phyloP scores from a whole-genome alignment of 53 echinoderm and acorn worm species.

The Temnopleurus reevesii region DNA sequence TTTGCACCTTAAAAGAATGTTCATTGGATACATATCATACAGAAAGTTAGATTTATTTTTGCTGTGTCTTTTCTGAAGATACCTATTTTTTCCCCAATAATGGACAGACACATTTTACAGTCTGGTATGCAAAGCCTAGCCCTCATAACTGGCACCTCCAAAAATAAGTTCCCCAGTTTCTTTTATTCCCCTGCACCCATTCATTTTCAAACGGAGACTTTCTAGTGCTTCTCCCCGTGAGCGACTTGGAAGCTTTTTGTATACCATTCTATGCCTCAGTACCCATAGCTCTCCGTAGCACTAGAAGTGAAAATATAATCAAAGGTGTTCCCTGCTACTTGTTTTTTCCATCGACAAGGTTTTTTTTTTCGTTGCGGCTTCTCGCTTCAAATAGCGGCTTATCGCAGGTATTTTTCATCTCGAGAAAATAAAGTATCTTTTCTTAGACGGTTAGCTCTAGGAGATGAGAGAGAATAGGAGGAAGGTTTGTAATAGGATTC shows the following conservation, averaged over 20 bases:
- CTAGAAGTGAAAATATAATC: conserved; percentile 34
- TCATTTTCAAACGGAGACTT: not conserved
- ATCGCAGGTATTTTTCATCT: not conserved
- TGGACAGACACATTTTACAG: too few relatives aligned
- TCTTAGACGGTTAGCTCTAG: not conserved
- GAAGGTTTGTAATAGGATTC: conserved; percentile 18
- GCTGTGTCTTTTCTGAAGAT: too few relatives aligned
- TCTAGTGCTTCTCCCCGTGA: conserved; percentile 1
- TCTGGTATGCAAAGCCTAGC: not conserved
- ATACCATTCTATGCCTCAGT: conserved; percentile 10
- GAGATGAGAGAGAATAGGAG: not conserved
- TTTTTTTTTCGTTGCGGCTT: not conserved
- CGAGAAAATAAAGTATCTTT: conserved; percentile 11
- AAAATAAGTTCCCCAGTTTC: conserved; percentile 21
- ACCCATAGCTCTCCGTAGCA: not conserved
- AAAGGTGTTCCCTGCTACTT: not conserved
- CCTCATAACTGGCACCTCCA: not conserved
- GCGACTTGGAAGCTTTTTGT: not conserved
- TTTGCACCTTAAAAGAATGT: too few relatives aligned
- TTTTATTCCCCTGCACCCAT: not conserved
- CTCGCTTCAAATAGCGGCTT: not conserved
- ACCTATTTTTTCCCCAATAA: too few relatives aligned
- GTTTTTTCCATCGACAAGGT: not conserved
- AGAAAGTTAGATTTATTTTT: too few relatives aligned
- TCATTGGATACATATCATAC: too few relatives aligned